Evolutionary conservation across 2,797 vertebrate species (phyloP), one percentile per base, ranked within the genome.

Genomic region (Hypotaenidia okinawae): DNA sequence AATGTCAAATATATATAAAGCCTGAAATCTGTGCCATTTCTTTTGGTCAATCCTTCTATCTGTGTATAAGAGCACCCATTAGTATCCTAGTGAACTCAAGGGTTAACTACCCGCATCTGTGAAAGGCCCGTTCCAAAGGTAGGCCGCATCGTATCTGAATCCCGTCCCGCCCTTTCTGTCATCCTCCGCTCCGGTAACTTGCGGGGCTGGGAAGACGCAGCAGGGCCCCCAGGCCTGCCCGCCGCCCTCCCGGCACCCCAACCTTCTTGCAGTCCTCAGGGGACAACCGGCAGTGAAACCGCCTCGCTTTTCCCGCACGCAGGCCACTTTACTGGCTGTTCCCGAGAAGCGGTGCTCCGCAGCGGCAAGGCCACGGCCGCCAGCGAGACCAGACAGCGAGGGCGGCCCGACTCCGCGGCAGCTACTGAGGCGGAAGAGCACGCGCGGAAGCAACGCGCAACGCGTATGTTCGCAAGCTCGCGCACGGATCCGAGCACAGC

Each of bases 241-340:
- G 55, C 35, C 35, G 6, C 4, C 15, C 67, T 6, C 16, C 51
- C 17, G 52, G 21, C 16, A n/a, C n/a, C 15, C 32, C 25, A 18
- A 8, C 57, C 23, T 6, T 2, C 3, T 5, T 51, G 3, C 64
- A 28, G n/a, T 10, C 66, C 4, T 1, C 0, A 32, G 22, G 37
- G 49, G 22, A 32, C 43, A 10, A 8, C 0, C 7, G 28, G 18
- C 3, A 3, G 37, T 25, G 25, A 45, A 17, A 6, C 3, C 1
- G 6, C 2, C 21, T 35, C 24, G 23, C 28, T 13, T 21, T 13
- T 11, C 37, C 22, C 47, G n/a, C 28, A 1, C 1, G 3, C 39
- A 12, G 12, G 62, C 21, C 62, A 4, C 30, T 41, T 11, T 8
- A 8, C 1, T 10, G 2, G 41, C 16, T 8, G 41, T 24, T n/a